Conservation (phyloP, 2,888 invertebrate genomes). For the Tubulanus polymorphus region DNA sequence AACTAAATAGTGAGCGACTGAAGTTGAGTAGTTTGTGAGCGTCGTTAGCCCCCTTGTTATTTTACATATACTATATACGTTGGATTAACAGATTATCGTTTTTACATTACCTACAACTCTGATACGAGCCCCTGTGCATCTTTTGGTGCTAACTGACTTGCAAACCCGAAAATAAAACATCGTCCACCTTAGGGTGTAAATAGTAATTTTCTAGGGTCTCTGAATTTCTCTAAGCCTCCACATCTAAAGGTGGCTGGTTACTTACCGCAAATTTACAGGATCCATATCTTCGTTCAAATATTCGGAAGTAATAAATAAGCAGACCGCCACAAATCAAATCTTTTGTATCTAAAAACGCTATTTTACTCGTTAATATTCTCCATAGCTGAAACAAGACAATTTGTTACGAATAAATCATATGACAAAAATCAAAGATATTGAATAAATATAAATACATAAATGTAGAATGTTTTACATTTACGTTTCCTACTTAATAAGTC, state of each 20-base stretch:
- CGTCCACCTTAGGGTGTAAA: background rate
- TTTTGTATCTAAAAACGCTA: constrained; percentile 57
- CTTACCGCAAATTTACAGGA: constrained; percentile 57
- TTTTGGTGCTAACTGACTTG: no score
- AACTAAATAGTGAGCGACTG: no score
- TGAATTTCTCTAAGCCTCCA: background rate
- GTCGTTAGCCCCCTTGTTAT: no score
- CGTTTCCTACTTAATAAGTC: no score
- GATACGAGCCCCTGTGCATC: no score
- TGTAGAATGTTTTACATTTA: no score
- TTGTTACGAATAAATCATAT: background rate
- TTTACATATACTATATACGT: no score
- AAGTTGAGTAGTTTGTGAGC: no score
- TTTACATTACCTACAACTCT: no score
- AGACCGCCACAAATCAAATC: constrained; percentile 57
- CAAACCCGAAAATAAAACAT: constrained; percentile 3
- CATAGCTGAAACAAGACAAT: constrained; percentile 48
- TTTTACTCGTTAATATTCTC: constrained; percentile 52
- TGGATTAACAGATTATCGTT: no score
- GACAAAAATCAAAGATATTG: no score
- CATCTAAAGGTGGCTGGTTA: constrained; percentile 13
- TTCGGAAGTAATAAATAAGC: constrained; percentile 58
- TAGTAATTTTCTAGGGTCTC: background rate
- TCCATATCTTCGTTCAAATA: constrained; percentile 59
- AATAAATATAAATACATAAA: no score